These are phyloP conservation scores for Cololabis saira DNA, from an alignment of 2,113 vertebrate genomes.

Conservation along the genomic window DNA sequence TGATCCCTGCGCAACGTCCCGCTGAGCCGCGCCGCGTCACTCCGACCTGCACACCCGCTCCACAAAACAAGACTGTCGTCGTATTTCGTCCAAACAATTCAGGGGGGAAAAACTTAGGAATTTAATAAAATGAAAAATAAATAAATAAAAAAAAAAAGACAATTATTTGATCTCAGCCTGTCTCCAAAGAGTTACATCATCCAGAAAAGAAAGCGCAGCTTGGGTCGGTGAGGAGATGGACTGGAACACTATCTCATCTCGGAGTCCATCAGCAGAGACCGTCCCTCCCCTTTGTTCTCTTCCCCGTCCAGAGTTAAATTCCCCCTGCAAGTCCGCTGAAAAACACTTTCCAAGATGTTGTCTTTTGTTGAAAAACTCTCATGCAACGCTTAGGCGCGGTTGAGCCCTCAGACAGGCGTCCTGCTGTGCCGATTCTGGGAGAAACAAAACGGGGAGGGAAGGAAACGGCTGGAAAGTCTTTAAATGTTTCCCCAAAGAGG, in stretches of 20 bases:
- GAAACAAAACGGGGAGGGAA: slow-evolving; percentile 45
- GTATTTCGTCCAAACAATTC: not conserved
- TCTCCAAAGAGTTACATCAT: slow-evolving; percentile 73
- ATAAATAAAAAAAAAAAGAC: not conserved
- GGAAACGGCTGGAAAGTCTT: slow-evolving; percentile 50
- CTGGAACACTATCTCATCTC: slow-evolving; percentile 66
- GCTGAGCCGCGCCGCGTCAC: slow-evolving; percentile 51
- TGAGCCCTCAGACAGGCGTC: slow-evolving; percentile 62
- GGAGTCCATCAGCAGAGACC: slow-evolving; percentile 64
- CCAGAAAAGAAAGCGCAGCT: slow-evolving; percentile 39
- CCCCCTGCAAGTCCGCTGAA: slow-evolving; percentile 31
- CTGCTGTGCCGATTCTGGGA: slow-evolving; percentile 68
- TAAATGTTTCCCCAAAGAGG: slow-evolving; percentile 47
- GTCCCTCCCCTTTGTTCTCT: slow-evolving; percentile 70
- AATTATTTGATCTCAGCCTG: slow-evolving; percentile 29
- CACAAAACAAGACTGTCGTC: not conserved
- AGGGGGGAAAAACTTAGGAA: slow-evolving; percentile 12
- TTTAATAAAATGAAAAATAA: not conserved
- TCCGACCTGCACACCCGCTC: slow-evolving; percentile 23
- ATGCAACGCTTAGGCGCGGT: slow-evolving; percentile 60
- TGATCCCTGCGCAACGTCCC: slow-evolving; percentile 54
- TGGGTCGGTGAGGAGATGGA: slow-evolving; percentile 51
- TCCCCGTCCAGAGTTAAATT: slow-evolving; percentile 41
- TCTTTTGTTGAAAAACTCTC: slow-evolving; percentile 48
- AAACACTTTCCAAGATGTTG: slow-evolving; percentile 50